These are phyloP conservation scores for Hippolais icterina DNA, from an alignment of 2,113 vertebrate genomes.

Conservation along the genomic window DNA sequence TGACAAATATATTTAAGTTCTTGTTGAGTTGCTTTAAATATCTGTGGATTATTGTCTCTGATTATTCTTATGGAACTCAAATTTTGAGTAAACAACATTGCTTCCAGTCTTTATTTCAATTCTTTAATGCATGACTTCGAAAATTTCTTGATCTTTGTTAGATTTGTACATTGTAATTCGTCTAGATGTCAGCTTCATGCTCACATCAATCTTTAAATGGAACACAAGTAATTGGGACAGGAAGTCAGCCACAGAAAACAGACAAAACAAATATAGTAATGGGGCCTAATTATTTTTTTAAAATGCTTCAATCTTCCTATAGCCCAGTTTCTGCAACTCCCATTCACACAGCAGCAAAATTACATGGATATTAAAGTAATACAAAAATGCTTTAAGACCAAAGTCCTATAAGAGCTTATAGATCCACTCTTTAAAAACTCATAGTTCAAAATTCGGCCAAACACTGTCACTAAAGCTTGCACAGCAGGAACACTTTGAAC, in stretches of 20 bases:
- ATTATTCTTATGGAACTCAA: background rate
- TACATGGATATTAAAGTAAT: background rate
- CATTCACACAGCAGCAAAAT: background rate
- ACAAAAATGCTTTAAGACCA: background rate
- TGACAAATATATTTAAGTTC: background rate
- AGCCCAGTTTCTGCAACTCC: background rate
- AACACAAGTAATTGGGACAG: background rate
- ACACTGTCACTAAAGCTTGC: background rate
- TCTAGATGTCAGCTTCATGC: background rate
- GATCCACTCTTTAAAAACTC: background rate
- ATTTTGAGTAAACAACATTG: background rate
- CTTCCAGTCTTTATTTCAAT: background rate
- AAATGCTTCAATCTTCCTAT: background rate
- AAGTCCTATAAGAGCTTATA: background rate
- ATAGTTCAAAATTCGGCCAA: background rate
- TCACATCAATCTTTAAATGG: background rate
- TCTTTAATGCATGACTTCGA: background rate
- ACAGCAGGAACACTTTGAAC: background rate
- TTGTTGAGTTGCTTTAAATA: background rate
- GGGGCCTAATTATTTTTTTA: rapidly evolving
- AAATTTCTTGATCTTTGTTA: background rate
- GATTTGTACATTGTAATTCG: background rate
- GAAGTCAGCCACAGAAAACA: background rate
- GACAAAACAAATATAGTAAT: background rate
- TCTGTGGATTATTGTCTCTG: background rate